These are phyloP conservation scores for Standfussiana lucernea DNA, from an alignment of 2,888 invertebrate genomes.

Conservation along the genomic window DNA sequence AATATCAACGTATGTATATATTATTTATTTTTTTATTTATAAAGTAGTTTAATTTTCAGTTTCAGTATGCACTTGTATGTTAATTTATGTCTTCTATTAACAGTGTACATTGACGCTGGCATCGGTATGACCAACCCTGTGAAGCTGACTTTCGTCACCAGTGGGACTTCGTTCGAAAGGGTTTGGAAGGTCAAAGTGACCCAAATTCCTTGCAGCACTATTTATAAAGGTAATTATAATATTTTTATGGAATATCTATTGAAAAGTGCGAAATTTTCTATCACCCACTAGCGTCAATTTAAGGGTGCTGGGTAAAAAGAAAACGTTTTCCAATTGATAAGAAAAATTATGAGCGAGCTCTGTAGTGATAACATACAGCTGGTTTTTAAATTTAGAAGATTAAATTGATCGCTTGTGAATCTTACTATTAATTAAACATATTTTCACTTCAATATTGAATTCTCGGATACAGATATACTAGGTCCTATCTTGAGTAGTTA, in stretches of 20 bases:
- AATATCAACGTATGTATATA: not conserved
- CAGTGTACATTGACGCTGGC: constrained; percentile 96
- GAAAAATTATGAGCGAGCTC: not conserved
- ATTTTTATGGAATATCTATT: not conserved
- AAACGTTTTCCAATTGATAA: not conserved
- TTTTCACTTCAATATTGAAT: not conserved
- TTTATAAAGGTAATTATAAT: constrained; percentile 91
- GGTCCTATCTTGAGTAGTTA: not conserved
- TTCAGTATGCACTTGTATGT: not conserved
- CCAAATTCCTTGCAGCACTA: constrained; percentile 94
- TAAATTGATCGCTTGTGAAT: not conserved
- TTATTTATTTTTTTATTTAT: too few relatives aligned
- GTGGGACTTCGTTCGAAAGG: constrained; percentile 93
- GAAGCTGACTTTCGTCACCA: constrained; percentile 95
- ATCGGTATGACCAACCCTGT: constrained; percentile 94
- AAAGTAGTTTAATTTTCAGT: not conserved
- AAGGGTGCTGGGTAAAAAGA: not conserved
- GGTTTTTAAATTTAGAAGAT: not conserved
- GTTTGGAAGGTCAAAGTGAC: constrained; percentile 95
- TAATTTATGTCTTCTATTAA: constrained; percentile 56
- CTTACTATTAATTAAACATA: not conserved
- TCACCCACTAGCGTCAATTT: not conserved
- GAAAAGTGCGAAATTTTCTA: not conserved
- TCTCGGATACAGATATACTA: not conserved
- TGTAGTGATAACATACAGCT: not conserved